phyloP scores from a whole-genome alignment of 2,113 vertebrate species.

The Caloenas nicobarica region DNA sequence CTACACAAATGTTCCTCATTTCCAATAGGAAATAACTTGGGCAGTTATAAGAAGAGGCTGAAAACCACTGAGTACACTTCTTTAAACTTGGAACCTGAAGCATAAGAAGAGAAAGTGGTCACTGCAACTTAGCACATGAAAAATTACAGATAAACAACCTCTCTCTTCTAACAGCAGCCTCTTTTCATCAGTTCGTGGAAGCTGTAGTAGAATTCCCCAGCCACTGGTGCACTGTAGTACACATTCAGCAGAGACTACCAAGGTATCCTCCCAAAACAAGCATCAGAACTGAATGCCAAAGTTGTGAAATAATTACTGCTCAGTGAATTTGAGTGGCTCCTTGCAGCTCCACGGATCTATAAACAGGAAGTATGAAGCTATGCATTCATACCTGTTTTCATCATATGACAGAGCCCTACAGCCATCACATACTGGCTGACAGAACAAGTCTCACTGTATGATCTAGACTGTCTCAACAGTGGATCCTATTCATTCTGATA shows the following conservation, averaged over 20 bases:
- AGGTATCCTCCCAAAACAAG: constrained; percentile 42
- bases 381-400: constrained; percentile 54
- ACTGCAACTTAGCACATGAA: not conserved
- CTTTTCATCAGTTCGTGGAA: not conserved
- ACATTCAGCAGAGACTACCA: not conserved
- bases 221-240: not conserved
- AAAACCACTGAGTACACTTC: constrained; percentile 10
- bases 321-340: not conserved
- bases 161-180: not conserved
- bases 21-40: constrained; percentile 2
- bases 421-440: constrained; percentile 38
- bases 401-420: constrained; percentile 36
- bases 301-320: constrained; percentile 64
- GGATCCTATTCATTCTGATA: constrained; percentile 2
- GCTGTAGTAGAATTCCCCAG: not conserved
- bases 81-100: not conserved
- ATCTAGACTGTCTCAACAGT: not conserved
- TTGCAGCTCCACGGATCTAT: constrained; percentile 35
- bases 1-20: constrained; percentile 10
- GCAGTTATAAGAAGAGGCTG: not conserved
- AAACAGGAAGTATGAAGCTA: constrained; percentile 61
- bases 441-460: not conserved
- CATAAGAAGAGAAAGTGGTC: not conserved
- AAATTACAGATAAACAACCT: not conserved
- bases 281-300: not conserved